Base-by-base conservation (phyloP, 2,888 invertebrate species). In the Tryphoninae sp. region DNA sequence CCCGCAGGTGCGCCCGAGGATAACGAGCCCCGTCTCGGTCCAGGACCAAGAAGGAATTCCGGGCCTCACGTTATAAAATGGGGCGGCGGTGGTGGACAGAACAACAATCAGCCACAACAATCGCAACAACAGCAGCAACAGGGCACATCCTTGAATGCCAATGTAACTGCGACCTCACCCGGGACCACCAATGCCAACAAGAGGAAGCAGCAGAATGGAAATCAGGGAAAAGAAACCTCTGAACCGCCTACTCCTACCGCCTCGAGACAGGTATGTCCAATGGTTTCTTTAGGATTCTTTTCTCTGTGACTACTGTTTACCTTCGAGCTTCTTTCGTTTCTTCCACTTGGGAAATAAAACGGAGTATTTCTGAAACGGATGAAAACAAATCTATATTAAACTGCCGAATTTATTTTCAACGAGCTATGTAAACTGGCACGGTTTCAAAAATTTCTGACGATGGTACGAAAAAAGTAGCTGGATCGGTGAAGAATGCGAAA, bases 1-100 rank as follows among this genome's bases (percentile, higher is more conserved):
- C 95, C 95, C 83, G 80, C 91, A 91, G 91, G 87, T 86, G 85
- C 71, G 61, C 84, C 84, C 45, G 91, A 90, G n/a, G 91, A 91
- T 0, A 81, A 84, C 2, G 90, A 90, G 71, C 68, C 79, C 2
- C 87, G 92, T 7, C 79, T 90, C 49, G 91, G 91, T 0, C 91
- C 91, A 2, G 89, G 89, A 8, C 89, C 91, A 0, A 82, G 91
- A 2, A 86, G 89, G 22, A 91, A 86, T 42, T 91, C 91, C 11
- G 89, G 90, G 3, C 89, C 91, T 0, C 92, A 91, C 61, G 86
- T 91, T 33, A 90, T 92, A 84, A 91, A 91, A 61, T 92, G 92
- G 92, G 91, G 91, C 3, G 90, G 91, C 26, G 68, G 67, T n/a
- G 64, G 64, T n/a, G 55, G 55, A 7, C 82, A 71, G 55, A 78